Evolutionary conservation across 2,797 vertebrate species (phyloP), one percentile per base, ranked within the genome.

Genomic region (Aselliscus stoliczkanus): DNA sequence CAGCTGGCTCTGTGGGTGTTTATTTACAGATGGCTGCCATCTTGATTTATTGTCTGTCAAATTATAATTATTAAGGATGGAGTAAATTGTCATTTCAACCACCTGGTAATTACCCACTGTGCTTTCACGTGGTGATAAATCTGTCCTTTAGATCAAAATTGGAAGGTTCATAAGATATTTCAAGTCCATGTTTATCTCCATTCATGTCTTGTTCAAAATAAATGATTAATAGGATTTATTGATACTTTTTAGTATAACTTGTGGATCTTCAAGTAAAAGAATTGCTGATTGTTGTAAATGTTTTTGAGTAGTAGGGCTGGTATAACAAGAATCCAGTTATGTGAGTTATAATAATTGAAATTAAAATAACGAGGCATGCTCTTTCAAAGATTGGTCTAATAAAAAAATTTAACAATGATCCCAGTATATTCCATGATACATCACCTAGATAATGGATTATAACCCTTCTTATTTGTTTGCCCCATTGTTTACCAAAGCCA

Each of bases 1-100:
- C 77, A 79, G n/a, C 83, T 93, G 50, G 8, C 64, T 97, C 75
- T 73, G 96, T 95, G 88, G 77, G 96, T 97, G 73, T 96, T 98
- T 98, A 94, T 98, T 98, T 98, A 97, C 85, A 97, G 93, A 96
- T 77, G 96, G 50, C 77, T 97, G 88, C 75, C 84, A 88, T 90
- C 80, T 42, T 97, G 89, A 97, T 98, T 97, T 97, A 97, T 96
- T 97, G 97, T 85, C 93, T 90, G 93, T 97, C 96, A 94, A 96
- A 93, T 95, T 97, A 95, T 97, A 97, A 97, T 98, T 97, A 97
- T 96, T 97, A 97, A 83, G 84, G 96, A 92, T 92, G 96, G 86
- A 65, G 90, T 95, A 95, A 97, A 95, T 96, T 97, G 97, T 97
- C 94, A 92, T 96, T 95, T 97, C 76, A 96, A 77, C 81, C 94